Evolutionary conservation across 2,113 vertebrate genomes (phyloP).

Genomic region (Rhipidura dahli): DNA sequence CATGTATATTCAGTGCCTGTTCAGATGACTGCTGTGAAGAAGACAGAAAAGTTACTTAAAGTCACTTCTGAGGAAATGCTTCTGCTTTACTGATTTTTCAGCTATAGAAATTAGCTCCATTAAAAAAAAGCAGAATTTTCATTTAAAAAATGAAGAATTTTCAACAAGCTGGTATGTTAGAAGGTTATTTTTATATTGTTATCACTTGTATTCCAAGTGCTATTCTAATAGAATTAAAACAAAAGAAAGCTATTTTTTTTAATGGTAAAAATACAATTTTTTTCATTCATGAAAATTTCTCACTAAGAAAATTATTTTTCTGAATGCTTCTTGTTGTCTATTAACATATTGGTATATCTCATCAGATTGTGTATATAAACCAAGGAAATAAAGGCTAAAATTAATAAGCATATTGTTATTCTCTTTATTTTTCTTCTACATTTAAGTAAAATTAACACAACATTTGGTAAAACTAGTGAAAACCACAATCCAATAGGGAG

Average conservation of each 20-base stretch:
- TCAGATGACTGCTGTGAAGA: background rate
- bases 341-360: background rate
- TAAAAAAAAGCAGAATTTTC: background rate
- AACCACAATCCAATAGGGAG: rapidly evolving
- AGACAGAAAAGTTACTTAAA: background rate
- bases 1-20: background rate
- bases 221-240: background rate
- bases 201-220: background rate
- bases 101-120: background rate
- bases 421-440: background rate
- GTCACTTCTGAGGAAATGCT: background rate
- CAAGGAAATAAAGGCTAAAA: background rate
- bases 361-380: background rate
- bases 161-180: background rate
- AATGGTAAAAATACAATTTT: background rate
- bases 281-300: background rate
- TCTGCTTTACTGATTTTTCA: background rate
- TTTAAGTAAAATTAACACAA: background rate
- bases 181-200: background rate
- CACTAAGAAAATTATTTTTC: background rate
- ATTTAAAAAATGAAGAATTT: background rate
- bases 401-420: background rate
- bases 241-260: background rate
- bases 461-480: background rate
- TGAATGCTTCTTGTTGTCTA: background rate